These are phyloP conservation scores for Octopus sinensis DNA, from an alignment of 1,140 invertebrate species.

Conservation along the genomic window DNA sequence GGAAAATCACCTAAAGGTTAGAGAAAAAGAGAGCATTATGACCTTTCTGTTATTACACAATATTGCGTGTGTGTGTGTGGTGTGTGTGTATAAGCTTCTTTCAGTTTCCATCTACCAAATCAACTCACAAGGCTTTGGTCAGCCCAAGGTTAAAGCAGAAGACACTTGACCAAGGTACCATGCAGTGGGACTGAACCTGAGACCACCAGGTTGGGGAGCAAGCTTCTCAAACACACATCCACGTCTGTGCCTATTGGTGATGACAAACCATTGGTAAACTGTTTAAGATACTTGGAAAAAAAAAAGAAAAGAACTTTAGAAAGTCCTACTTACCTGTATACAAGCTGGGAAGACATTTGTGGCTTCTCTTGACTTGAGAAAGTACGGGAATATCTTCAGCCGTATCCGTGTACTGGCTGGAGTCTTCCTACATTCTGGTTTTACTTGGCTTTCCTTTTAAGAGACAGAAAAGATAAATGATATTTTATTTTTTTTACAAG, in stretches of 20 bases:
- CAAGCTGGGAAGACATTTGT: constrained; percentile 75
- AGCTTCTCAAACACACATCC: no score
- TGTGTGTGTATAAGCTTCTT: no score
- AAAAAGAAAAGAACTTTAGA: not conserved
- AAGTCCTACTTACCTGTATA: constrained; percentile 66
- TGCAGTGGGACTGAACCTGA: no score
- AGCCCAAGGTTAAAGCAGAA: no score
- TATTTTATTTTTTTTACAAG: not conserved
- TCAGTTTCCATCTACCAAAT: no score
- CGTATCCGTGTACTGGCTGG: constrained; percentile 78
- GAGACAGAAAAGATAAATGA: not conserved
- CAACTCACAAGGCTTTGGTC: no score
- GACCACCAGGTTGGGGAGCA: no score
- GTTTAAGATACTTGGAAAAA: not conserved
- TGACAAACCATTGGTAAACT: not conserved
- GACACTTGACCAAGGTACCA: no score
- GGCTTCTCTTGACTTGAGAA: constrained; percentile 75
- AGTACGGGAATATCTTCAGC: constrained; percentile 79
- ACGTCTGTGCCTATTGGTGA: no score
- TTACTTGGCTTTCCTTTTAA: constrained; percentile 39
- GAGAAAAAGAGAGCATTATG: not conserved
- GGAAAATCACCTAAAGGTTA: constrained; percentile 73
- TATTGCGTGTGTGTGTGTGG: no score
- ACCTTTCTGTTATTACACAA: no score
- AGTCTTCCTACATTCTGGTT: constrained; percentile 64